Conservation (phyloP, 2,888 invertebrate species). For the Biston stratarius region DNA sequence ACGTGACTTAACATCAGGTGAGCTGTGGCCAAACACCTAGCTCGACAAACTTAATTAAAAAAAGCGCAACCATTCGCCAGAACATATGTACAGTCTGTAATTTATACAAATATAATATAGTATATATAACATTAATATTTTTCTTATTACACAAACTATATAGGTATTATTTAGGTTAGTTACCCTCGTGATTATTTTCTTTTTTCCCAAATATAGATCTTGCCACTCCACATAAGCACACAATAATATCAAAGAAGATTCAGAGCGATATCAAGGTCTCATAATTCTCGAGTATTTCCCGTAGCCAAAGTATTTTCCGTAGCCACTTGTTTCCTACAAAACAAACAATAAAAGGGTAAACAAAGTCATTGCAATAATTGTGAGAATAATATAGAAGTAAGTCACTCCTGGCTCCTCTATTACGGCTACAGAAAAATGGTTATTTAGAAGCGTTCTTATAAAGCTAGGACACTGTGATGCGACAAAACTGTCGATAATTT, state of each 20-base stretch:
- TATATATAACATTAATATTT: too few species aligned
- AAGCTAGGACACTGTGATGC: conserved; percentile 30
- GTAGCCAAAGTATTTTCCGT: conserved; percentile 46
- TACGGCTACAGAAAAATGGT: conserved; percentile 63
- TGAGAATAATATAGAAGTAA: conserved; percentile 62
- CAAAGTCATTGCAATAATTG: conserved; percentile 62
- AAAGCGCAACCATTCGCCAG: too few species aligned
- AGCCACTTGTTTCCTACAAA: conserved; percentile 54
- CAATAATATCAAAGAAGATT: conserved; percentile 24
- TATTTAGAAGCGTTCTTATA: conserved; percentile 62
- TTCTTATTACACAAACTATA: too few species aligned
- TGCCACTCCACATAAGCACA: conserved; percentile 18
- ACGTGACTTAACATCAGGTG: too few species aligned
- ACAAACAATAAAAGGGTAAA: conserved; percentile 55
- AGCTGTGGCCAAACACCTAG: too few species aligned
- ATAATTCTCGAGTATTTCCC: conserved; percentile 48
- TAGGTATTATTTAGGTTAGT: too few species aligned
- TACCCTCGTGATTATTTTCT: neutral
- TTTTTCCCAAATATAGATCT: conserved; percentile 5
- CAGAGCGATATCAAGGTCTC: conserved; percentile 24
- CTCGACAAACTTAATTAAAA: too few species aligned
- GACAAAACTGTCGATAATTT: conserved; percentile 48
- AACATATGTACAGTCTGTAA: too few species aligned
- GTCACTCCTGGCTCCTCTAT: conserved; percentile 56
- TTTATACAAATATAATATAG: too few species aligned